Evolutionary conservation across 2,797 vertebrate species (phyloP).

Genomic region (Siniperca obscura): DNA sequence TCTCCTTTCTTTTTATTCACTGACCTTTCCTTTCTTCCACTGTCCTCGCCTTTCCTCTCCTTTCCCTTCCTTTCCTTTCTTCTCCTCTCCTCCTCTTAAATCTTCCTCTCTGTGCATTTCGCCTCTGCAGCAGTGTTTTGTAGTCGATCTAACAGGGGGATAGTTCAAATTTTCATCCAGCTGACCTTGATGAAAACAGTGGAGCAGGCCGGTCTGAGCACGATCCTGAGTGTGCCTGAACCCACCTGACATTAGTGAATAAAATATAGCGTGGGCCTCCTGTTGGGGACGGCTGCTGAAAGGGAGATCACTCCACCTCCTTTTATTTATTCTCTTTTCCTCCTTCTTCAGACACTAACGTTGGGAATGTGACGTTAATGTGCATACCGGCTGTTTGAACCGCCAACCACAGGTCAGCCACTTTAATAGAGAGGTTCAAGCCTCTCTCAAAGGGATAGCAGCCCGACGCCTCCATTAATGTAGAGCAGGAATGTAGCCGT

Average conservation of each 20-base stretch:
- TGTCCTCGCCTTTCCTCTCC: not conserved
- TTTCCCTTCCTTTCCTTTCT: conserved; percentile 1
- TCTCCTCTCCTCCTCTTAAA: conserved; percentile 49
- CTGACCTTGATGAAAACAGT: conserved; percentile 74
- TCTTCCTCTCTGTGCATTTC: conserved; percentile 46
- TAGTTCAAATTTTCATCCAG: conserved; percentile 70
- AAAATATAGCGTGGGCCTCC: conserved; percentile 79
- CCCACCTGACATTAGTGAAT: conserved; percentile 84
- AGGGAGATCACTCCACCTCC: conserved; percentile 77
- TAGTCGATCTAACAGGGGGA: conserved; percentile 55
- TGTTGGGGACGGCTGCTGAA: conserved; percentile 77
- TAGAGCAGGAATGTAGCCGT: conserved; percentile 83
- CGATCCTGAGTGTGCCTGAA: conserved; percentile 72
- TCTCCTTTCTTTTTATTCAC: not conserved
- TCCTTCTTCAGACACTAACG: conserved; percentile 71
- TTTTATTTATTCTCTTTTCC: conserved; percentile 82
- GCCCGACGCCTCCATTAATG: conserved; percentile 84
- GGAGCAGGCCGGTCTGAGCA: conserved; percentile 60
- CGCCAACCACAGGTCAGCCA: conserved; percentile 81
- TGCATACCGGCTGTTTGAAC: conserved; percentile 83
- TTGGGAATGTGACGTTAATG: conserved; percentile 79
- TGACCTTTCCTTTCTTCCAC: not conserved
- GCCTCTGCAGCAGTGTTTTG: conserved; percentile 58
- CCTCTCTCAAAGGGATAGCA: conserved; percentile 82
- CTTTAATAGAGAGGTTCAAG: conserved; percentile 86